These are phyloP conservation scores for Calcarius lapponicus DNA, from an alignment of 2,797 vertebrate species.

Conservation along the genomic window DNA sequence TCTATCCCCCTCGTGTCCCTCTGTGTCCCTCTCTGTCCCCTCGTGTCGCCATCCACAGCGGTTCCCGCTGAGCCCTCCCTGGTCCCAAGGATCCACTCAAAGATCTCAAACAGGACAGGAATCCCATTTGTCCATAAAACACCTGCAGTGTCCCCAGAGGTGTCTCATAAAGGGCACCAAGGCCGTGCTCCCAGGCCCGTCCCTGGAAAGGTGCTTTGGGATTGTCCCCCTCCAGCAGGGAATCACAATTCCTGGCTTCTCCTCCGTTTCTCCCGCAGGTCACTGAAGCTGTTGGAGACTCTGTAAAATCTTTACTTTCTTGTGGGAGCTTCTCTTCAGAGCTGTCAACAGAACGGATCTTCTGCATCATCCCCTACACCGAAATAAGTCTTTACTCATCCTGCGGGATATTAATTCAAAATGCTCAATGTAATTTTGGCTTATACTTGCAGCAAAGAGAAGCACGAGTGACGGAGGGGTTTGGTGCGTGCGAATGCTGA, in stretches of 20 bases:
- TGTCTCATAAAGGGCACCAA: fast-evolving
- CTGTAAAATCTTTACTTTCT: not conserved
- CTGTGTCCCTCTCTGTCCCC: too few species aligned
- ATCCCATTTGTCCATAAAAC: fast-evolving
- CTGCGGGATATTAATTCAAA: not conserved
- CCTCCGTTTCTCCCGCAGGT: fast-evolving
- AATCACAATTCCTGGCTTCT: not conserved
- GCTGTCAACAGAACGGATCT: not conserved
- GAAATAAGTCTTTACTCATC: not conserved
- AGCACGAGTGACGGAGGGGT: not conserved
- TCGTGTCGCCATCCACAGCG: not conserved
- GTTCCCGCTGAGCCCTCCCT: not conserved
- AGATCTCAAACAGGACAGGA: not conserved
- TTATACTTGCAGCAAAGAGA: not conserved
- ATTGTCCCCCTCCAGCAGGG: not conserved
- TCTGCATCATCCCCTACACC: not conserved
- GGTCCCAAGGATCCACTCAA: fast-evolving
- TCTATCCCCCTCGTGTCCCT: too few species aligned
- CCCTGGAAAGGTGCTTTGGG: not conserved
- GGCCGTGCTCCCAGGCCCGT: not conserved
- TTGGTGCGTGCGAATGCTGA: not conserved
- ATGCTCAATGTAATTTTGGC: not conserved
- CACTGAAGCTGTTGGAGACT: not conserved
- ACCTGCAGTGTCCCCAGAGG: not conserved
- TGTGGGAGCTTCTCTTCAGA: not conserved